Conservation (phyloP, 2,888 invertebrate species). For the Callosobruchus maculatus region DNA sequence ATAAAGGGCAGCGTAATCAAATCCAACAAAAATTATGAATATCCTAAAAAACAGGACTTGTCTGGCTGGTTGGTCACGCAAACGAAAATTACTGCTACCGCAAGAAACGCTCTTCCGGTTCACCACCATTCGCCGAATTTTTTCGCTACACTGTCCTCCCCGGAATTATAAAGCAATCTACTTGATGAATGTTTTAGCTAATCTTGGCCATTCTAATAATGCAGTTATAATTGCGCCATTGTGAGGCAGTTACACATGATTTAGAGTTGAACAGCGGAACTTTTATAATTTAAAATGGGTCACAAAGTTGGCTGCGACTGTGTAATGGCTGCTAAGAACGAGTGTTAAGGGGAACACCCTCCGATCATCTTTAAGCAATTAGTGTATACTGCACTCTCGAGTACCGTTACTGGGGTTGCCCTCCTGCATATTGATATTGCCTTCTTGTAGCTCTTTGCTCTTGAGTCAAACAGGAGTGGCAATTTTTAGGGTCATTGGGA, state of each 20-base stretch:
- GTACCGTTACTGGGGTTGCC: neutral
- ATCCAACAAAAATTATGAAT: too few relatives aligned
- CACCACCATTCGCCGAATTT: neutral
- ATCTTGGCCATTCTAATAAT: conserved; percentile 32
- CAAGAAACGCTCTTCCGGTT: neutral
- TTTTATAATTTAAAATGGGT: conserved; percentile 27
- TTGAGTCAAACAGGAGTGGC: too few relatives aligned
- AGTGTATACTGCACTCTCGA: neutral
- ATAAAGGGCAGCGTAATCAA: too few relatives aligned
- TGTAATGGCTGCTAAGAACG: neutral
- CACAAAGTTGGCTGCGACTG: neutral
- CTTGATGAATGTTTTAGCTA: conserved; percentile 27
- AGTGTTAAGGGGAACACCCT: neutral
- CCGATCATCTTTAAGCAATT: neutral
- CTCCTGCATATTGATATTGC: too few relatives aligned
- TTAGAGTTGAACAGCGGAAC: conserved; percentile 22
- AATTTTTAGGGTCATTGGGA: too few relatives aligned
- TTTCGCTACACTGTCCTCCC: neutral
- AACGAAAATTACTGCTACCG: neutral
- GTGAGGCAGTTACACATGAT: conserved; percentile 28
- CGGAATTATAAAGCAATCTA: conserved; percentile 21
- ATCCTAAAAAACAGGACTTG: neutral
- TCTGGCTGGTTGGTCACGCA: neutral
- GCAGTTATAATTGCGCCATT: conserved; percentile 31
- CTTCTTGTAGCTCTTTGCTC: too few relatives aligned